Base-by-base conservation (phyloP, 2,113 vertebrate species). In the Ceyx margarethae region DNA sequence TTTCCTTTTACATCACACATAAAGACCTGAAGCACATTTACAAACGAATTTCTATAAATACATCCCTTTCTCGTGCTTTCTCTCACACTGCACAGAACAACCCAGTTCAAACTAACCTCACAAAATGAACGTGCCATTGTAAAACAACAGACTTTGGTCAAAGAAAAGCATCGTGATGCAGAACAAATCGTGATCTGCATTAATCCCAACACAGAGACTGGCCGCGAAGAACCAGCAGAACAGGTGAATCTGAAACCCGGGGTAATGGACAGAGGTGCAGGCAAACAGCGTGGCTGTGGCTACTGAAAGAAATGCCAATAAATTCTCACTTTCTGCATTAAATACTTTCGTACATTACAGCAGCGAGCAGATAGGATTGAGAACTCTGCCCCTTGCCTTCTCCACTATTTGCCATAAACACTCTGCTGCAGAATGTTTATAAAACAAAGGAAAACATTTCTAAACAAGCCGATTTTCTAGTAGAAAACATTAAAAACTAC, bases 381-480 rank as follows among this genome's bases (percentile, higher is more conserved):
- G 84, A 91, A 69, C 66, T 56, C 40, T 65, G 33, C 46, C 56
- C 54, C 50, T 82, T 40, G n/a, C 54, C 58, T 64, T 82, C 46
- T 66, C 45, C 28, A 69, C 46, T 64, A 87, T 68, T 57, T 82
- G 77, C 87, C 75, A 58, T 60, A 67, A 90, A 53, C 62, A 90
- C 81, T 65, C 66, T 54, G 66, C 86, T 81, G 85, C 68, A 87
- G 76, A 82, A 40, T 35, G 78, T 90, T 95, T 81, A 87, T 90
- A 77, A 89, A 93, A 93, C 54, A 77, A 92, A 95, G 87, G 87
- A 68, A 94, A 91, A 92, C 53, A 37, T 91, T 92, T 91, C 84
- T 95, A 61, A 89, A 86, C 37, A 77, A 69, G 43, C 81, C 46
- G 17, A 13, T 79, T 88, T 91, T 65, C 87, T 77, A 65, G 66